phyloP scores from a whole-genome alignment of 2,797 vertebrate species.

The Anableps anableps region DNA sequence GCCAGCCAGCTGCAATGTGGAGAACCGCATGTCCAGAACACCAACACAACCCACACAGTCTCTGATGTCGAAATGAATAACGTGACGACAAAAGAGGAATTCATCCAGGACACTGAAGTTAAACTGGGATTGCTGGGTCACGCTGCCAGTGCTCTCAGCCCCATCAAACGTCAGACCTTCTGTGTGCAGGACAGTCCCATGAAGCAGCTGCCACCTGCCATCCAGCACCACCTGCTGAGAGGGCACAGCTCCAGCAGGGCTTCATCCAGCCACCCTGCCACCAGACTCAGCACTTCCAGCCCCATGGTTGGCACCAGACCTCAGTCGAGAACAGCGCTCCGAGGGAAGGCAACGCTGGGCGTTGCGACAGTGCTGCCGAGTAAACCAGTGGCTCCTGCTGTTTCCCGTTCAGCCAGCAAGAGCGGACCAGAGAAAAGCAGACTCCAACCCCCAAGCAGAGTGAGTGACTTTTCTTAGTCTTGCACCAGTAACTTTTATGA shows the following conservation, averaged over 20 bases:
- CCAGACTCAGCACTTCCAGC: conserved; percentile 66
- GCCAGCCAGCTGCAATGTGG: conserved; percentile 81
- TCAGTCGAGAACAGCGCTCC: conserved; percentile 52
- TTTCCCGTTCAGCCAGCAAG: conserved; percentile 47
- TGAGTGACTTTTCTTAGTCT: conserved; percentile 33
- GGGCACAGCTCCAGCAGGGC: neutral
- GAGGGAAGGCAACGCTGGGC: conserved; percentile 57
- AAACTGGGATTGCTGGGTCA: conserved; percentile 82
- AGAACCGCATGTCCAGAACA: neutral
- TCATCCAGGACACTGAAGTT: conserved; percentile 79
- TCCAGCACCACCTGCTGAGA: conserved; percentile 74
- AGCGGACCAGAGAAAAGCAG: conserved; percentile 53
- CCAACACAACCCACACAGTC: neutral
- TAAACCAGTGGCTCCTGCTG: conserved; percentile 53
- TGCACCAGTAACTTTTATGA: too few species aligned
- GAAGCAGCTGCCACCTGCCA: conserved; percentile 80
- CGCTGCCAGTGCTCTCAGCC: conserved; percentile 69
- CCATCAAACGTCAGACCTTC: conserved; percentile 90
- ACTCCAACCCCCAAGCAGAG: conserved; percentile 72
- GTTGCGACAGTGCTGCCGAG: conserved; percentile 63
- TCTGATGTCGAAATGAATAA: neutral
- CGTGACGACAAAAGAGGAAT: conserved; percentile 69
- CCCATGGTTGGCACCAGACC: conserved; percentile 58
- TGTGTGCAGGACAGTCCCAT: conserved; percentile 85
- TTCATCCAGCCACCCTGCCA: neutral